These are phyloP conservation scores for Pissodes strobi DNA, from an alignment of 1,140 invertebrate genomes.

Conservation along the genomic window DNA sequence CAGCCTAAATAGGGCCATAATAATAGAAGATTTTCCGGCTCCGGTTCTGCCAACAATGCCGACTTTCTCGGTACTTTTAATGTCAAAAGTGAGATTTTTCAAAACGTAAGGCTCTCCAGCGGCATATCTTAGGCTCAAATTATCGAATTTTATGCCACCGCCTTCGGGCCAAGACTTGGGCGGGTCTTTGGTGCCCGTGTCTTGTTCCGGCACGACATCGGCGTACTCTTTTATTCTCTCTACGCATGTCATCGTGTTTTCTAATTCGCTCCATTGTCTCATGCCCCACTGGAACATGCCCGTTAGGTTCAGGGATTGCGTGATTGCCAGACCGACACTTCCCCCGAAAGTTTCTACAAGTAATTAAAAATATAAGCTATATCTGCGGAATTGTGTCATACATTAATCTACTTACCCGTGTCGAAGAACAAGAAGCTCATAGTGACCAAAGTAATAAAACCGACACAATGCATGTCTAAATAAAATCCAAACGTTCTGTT, in stretches of 20 bases:
- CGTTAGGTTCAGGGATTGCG: constrained; percentile 60
- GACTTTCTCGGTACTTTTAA: constrained; percentile 66
- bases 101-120: constrained; percentile 67
- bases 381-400: background rate
- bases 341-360: constrained; percentile 56
- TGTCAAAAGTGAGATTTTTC: constrained; percentile 65
- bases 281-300: constrained; percentile 75
- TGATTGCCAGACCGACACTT: constrained; percentile 63
- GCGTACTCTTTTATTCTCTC: constrained; percentile 61
- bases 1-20: constrained; percentile 73
- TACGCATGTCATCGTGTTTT: constrained; percentile 70
- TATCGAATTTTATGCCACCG: constrained; percentile 48
- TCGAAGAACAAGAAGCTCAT: constrained; percentile 60
- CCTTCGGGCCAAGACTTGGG: constrained; percentile 49
- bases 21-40: constrained; percentile 79
- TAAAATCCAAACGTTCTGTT: constrained; percentile 64
- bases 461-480: constrained; percentile 71
- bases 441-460: constrained; percentile 65
- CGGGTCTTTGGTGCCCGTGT: constrained; percentile 56
- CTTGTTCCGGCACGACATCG: constrained; percentile 39
- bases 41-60: too few relatives aligned
- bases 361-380: background rate
- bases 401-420: constrained; percentile 52
- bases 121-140: constrained; percentile 70
- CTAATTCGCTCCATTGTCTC: constrained; percentile 72